Evolutionary conservation across 2,113 vertebrate genomes (phyloP), one percentile per base, ranked within the genome.

Genomic region (Motacilla alba): DNA sequence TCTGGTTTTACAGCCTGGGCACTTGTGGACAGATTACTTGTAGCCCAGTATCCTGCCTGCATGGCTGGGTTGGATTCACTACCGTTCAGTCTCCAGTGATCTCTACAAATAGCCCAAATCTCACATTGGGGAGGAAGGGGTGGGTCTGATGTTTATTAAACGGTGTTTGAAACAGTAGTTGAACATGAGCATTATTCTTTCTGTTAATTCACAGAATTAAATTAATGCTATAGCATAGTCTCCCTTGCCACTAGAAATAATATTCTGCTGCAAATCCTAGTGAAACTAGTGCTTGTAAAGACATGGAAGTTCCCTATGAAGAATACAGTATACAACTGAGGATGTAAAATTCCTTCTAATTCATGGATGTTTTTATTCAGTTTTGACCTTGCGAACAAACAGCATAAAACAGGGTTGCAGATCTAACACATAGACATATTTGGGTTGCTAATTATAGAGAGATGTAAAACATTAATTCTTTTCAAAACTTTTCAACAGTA

Each of bases 401-500:
- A n/a, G 64, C 35, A 20, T 66, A 41, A 75, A 91, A 30, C 28
- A 56, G 49, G 21, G 43, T 59, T 60, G n/a, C 75, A 70, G 47
- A 33, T 66, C 44, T 83, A 68, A 24, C 13, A 1, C 23, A 0
- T 5, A 79, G 87, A 85, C 20, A 2, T 80, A 70, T 87, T 89
- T 56, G n/a, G 62, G 62, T 76, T 86, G 52, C 69, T 94, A 64
- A 64, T 77, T 86, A 41, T 11, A 58, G 67, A 13, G 59, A 47
- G 31, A 80, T 50, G 24, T 72, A 62, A 83, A 82, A 79, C 62
- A 16, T 64, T 17, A 75, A 50, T 94, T 88, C 15, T 88, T 85
- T 62, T 74, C 63, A 37, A 74, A 94, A 93, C 63, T 91, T 95
- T 78, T 50, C 53, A 43, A 20, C 58, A 69, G 46, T 27, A 73